Evolutionary conservation across 2,888 invertebrate species (phyloP), one percentile per base, ranked within the genome.

Genomic region (Drosophila atripex): DNA sequence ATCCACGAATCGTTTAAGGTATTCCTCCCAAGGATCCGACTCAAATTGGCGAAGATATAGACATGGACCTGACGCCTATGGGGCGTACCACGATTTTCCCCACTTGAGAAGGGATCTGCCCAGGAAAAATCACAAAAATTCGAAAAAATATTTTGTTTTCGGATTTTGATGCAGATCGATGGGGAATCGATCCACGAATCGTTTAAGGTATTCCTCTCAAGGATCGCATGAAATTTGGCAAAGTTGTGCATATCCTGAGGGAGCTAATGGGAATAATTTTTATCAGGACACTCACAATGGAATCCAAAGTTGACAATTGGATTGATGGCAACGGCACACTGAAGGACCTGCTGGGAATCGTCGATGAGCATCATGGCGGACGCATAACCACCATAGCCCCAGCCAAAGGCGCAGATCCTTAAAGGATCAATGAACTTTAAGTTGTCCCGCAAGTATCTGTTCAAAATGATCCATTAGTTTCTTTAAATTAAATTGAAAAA

Each of bases 361-460:
- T 94, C 94, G 0, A 96, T 95, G 9, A 97, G 93, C 68, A 96
- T 94, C 92, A 96, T 95, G 4, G 96, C 94, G 0, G 97, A 94
- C 4, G 96, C 95, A 89, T 96, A 97, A 11, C 96, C 98, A 21
- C 98, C 98, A 92, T 97, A 98, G 3, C 97, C 97, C 83, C 90
- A 91, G 8, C 98, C 98, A 93, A 96, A 97, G 63, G 97, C 95
- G 65, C 96, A 97, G 72, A 97, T 95, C 72, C 96, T 94, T 8
- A 93, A 92, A 1, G 94, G 94, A 92, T 97, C 97, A 70, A 98
- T 95, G 92, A 95, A 97, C 89, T 95, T 95, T 55, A 97, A 93
- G 79, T 95, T 95, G 86, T 96, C 95, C 53, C 95, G 93, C 23
- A 97, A 93, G 89, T 96, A 96, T n/a, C 95, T 95, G 47, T 16